A percentile compares a stretch with the other conserved stretches of the same genome.
Conservation (phyloP, 2,888 invertebrate species). For the Pteria penguin region DNA sequence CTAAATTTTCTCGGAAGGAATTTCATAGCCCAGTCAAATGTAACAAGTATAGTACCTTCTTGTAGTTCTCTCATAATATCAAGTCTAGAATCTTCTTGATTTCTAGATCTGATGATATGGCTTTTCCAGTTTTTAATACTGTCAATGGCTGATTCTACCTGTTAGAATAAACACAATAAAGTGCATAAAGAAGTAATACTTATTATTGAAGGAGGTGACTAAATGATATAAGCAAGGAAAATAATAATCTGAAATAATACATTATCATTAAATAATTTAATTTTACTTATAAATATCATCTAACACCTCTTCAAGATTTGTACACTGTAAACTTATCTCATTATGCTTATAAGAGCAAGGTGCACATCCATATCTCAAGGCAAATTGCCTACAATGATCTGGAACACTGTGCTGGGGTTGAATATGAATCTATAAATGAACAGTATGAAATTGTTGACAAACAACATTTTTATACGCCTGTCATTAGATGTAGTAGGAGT, state of each 20-base stretch:
- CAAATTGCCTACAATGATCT: not conserved
- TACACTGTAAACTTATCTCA: not conserved
- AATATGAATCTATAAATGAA: not conserved
- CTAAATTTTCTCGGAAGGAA: constrained; percentile 5
- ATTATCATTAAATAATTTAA: too few species aligned
- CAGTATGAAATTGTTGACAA: too few species aligned
- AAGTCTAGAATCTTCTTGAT: constrained; percentile 17
- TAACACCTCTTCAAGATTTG: not conserved
- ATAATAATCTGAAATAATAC: too few species aligned
- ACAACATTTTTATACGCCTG: too few species aligned
- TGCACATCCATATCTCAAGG: not conserved
- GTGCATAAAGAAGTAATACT: too few species aligned
- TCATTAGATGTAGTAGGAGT: too few species aligned
- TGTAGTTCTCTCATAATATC: constrained; percentile 1
- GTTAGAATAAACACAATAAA: not conserved
- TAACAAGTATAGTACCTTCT: constrained; percentile 7
- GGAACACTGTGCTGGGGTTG: not conserved
- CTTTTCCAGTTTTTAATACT: constrained; percentile 12
- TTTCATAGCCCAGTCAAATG: constrained; percentile 21
- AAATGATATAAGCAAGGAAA: too few species aligned
- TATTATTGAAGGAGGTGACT: too few species aligned
- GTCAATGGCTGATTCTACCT: constrained; percentile 5
- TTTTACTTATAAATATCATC: too few species aligned
- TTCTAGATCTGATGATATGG: constrained; percentile 11
- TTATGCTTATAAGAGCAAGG: not conserved